Percentiles rank a stretch among this genome's conserved stretches.
Conservation (phyloP, 2,797 vertebrate genomes). For the Pogoniulus pusillus region DNA sequence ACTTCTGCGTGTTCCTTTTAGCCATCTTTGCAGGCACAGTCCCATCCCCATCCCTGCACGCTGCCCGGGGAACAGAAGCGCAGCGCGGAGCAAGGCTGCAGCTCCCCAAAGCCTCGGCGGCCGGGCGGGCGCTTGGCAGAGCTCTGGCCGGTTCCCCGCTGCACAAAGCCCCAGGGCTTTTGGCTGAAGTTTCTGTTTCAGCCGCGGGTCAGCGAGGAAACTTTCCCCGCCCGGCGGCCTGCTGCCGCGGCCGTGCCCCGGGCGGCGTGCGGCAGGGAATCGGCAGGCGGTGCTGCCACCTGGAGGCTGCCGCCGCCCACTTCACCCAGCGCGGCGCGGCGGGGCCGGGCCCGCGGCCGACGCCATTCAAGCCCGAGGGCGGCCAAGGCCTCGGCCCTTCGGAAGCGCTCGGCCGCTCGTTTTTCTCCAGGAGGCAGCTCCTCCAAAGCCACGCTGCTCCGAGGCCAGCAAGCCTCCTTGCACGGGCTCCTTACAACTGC, state of each 20-base stretch:
- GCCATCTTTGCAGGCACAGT: too few species aligned
- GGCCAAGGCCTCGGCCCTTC: not conserved
- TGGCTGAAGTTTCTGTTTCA: not conserved
- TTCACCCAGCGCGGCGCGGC: not conserved
- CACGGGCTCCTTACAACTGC: too few species aligned
- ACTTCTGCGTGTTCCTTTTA: not conserved
- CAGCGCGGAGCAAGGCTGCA: not conserved
- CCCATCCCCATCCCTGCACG: too few species aligned
- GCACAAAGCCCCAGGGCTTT: not conserved
- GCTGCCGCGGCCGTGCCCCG: not conserved
- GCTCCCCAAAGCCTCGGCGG: not conserved
- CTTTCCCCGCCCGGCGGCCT: slow-evolving; percentile 24
- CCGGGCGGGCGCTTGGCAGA: not conserved
- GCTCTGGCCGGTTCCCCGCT: not conserved
- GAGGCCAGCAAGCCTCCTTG: not conserved
- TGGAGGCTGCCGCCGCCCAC: slow-evolving; percentile 62
- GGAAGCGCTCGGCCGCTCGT: not conserved
- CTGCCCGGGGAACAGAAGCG: too few species aligned
- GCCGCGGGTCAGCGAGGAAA: not conserved
- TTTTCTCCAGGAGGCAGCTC: rapidly evolving
- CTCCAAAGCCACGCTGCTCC: not conserved
- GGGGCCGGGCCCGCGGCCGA: not conserved
- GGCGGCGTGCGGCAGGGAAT: slow-evolving; percentile 27
- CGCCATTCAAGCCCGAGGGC: rapidly evolving
- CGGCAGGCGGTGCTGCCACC: slow-evolving; percentile 80